Percentiles rank a stretch among this genome's conserved stretches.
Conservation (phyloP, 2,113 vertebrate genomes). For the Chrysochloris asiatica region DNA sequence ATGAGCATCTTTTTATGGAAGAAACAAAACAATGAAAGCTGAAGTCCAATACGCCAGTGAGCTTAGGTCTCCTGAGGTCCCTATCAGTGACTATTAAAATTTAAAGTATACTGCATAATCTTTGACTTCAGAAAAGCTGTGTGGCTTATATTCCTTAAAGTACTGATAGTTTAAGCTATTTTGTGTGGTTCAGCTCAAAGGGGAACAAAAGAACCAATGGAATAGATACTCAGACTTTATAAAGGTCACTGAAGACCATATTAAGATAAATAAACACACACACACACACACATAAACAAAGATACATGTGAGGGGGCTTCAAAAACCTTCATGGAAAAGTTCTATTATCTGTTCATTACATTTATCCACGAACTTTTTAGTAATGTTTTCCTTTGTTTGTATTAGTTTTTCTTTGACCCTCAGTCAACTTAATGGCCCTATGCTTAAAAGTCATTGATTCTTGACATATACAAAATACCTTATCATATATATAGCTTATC, state of each 20-base stretch:
- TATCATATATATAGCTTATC: too few species aligned
- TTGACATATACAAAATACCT: too few species aligned
- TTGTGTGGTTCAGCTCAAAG: constrained; percentile 66
- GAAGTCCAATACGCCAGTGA: constrained; percentile 58
- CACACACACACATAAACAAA: too few species aligned
- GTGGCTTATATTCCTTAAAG: constrained; percentile 73
- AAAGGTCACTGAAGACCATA: constrained; percentile 49
- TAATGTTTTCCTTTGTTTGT: too few species aligned
- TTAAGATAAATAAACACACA: neutral
- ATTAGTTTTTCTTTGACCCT: too few species aligned
- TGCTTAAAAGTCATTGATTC: constrained; percentile 39
- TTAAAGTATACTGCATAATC: constrained; percentile 79
- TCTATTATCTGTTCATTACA: too few species aligned
- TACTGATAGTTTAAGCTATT: constrained; percentile 75
- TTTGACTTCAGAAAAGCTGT: constrained; percentile 70
- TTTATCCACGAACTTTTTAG: too few species aligned
- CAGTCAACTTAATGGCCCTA: constrained; percentile 53
- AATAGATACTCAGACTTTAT: neutral
- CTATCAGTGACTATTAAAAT: constrained; percentile 82
- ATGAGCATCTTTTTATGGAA: constrained; percentile 66
- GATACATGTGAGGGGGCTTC: too few species aligned
- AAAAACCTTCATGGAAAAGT: too few species aligned
- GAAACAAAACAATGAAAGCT: constrained; percentile 44
- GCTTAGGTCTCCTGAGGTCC: constrained; percentile 74
- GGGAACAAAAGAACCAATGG: constrained; percentile 74